Base-by-base conservation (phyloP, 2,113 vertebrate species). In the Xerus inauris region DNA sequence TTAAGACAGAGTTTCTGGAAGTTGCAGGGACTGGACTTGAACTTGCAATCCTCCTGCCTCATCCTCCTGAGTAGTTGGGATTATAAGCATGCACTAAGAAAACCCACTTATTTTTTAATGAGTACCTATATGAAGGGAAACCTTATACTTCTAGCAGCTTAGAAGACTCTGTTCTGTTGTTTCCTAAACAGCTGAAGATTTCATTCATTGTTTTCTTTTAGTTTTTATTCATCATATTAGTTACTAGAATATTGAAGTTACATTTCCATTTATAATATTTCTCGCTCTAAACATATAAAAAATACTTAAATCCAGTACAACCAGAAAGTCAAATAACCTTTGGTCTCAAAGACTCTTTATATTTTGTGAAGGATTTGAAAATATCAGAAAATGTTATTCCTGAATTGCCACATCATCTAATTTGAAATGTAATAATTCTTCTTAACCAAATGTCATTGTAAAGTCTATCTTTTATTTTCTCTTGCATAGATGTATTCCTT, bases 391-490 rank as follows among this genome's bases (percentile, higher is more conserved):
- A 82, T 59, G 22, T 75, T 71, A 80, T 65, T 91, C 20, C 71
- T 94, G 77, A 64, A 6, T 24, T 92, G 14, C 1, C 65, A 65
- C 40, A n/a, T 45, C 19, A 5, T 80, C 7, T 17, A 10, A 38
- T 0, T 91, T 69, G 49, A 91, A 35, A 35, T 11, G 38, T 32
- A 12, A 81, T 22, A 82, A 40, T 13, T 42, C 57, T 0, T 30
- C 54, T 97, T 83, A 0, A 95, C 87, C 51, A 28, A 87, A n/a
- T 82, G 8, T 35, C 0, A 17, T 0, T 0, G 51, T 32, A 91
- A 45, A 64, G 35, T 89, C 13, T 86, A 84, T 85, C 59, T 92
- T 97, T 93, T 72, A 90, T 65, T 59, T 93, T 26, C 85, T 93
- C 51, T 92, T 84, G 62, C 85, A 75, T 6, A 47, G 81, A 51